phyloP scores from a whole-genome alignment of 2,113 vertebrate species.

The Numenius arquata region DNA sequence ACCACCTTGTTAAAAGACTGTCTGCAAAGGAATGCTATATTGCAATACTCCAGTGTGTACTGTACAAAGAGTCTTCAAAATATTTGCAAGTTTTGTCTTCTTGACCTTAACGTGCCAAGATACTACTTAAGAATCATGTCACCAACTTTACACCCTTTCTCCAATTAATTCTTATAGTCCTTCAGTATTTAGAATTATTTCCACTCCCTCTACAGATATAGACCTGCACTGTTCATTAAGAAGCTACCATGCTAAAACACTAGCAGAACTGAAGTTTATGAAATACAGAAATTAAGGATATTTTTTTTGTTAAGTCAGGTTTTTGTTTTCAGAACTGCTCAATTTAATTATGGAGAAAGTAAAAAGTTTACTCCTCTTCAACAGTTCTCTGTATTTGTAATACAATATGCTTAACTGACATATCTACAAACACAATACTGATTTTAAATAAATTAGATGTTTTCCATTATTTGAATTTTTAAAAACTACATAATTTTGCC shows the following conservation, averaged over 20 bases:
- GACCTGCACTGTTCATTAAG: not conserved
- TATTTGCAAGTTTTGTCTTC: not conserved
- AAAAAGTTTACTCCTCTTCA: not conserved
- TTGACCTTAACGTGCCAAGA: not conserved
- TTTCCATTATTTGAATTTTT: not conserved
- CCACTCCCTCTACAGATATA: not conserved
- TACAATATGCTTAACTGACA: not conserved
- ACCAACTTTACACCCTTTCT: too few relatives aligned
- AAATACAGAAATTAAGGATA: not conserved
- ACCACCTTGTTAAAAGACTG: not conserved
- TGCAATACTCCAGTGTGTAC: not conserved
- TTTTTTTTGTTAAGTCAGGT: not conserved
- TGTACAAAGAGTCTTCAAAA: not conserved
- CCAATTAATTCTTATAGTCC: too few relatives aligned
- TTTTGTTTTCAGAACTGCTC: not conserved
- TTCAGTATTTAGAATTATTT: not conserved
- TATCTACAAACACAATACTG: not conserved
- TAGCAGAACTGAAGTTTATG: not conserved
- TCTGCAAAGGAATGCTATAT: not conserved
- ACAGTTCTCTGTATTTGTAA: not conserved
- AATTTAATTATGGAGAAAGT: not conserved
- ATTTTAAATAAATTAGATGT: not conserved
- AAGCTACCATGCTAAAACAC: not conserved
- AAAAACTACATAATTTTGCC: not conserved
- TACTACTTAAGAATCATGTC: too few relatives aligned